Base-by-base conservation (phyloP, 2,113 vertebrate genomes). In the Indri indri region DNA sequence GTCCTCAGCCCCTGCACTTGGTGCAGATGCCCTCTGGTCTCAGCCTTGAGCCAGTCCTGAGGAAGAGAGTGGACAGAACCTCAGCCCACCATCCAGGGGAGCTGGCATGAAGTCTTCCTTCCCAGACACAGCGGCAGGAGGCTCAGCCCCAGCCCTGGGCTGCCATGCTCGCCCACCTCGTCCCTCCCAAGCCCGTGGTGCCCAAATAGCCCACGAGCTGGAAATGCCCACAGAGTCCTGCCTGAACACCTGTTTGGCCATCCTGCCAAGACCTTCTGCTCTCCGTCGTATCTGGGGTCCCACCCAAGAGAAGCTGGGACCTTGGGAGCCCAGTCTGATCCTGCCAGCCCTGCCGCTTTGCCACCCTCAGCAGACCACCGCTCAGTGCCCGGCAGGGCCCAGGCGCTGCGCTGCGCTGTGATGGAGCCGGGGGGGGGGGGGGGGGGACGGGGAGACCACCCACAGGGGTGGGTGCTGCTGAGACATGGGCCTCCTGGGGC, bases 381-480 rank as follows among this genome's bases (percentile, higher is more conserved):
- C 47, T 32, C 42, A 34, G 32, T 63, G 50, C 59, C 50, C 63
- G 47, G 32, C 16, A 37, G 23, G 5, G 57, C 27, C 8, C 40
- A 17, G 5, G 8, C 8, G 8, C 54, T 42, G n/a, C 8, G 13
- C 54, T 47, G 22, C 14, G 3, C n/a, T 42, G 2, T 54, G 6
- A 22, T 3, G n/a, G n/a, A n/a, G n/a, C n/a, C n/a, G n/a, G n/a
- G n/a, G n/a, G n/a, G n/a, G n/a, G n/a, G n/a, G n/a, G n/a, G 4
- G 20, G 25, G 0, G 13, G n/a, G 23, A n/a, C n/a, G 14, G 14
- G 11, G 47, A 52, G 42, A 23, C 17, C 5, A 2, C 34, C 0
- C 11, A 7, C 59, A 66, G 37, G 17, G 42, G 34, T 54, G n/a
- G n/a, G n/a, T n/a, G 23, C 32, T 59, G 25, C 23, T 47, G 32